Percentiles rank a stretch among this genome's conserved stretches.
Evolutionary conservation across 2,797 vertebrate species (phyloP).

Genomic region (Choloepus didactylus): DNA sequence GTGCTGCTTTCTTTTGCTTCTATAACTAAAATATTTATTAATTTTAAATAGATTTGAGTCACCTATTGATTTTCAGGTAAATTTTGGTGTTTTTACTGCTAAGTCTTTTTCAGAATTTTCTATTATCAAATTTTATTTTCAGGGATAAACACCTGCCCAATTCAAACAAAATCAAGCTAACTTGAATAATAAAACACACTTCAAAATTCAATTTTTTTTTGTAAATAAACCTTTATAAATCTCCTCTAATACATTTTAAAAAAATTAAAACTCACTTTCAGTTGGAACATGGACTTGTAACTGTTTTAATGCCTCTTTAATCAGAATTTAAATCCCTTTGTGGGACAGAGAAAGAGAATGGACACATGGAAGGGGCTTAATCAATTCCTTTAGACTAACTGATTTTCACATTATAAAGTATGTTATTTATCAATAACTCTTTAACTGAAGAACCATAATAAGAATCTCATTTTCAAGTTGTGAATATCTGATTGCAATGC

Average conservation of each 20-base stretch:
- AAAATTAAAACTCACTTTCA: background rate
- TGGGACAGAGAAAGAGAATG: background rate
- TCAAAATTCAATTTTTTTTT: background rate
- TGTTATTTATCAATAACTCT: background rate
- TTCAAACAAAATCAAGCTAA: background rate
- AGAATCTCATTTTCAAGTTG: background rate
- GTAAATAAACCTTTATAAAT: background rate
- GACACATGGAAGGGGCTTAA: background rate
- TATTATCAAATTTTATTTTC: background rate
- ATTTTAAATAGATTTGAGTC: background rate
- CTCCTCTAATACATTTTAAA: background rate
- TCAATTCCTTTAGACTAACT: background rate
- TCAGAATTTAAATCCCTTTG: conserved; percentile 30
- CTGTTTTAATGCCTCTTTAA: conserved; percentile 4
- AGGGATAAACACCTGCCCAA: background rate
- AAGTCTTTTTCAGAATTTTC: conserved; percentile 14
- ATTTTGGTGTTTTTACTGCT: background rate
- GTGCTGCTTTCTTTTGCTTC: conserved; percentile 21
- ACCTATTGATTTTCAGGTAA: background rate
- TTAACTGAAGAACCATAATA: background rate
- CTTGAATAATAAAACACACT: conserved; percentile 5
- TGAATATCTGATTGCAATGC: background rate
- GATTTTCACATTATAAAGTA: background rate
- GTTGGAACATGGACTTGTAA: background rate
- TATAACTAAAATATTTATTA: conserved; percentile 28